Percentiles rank a stretch among this genome's conserved stretches.
Evolutionary conservation across 2,113 vertebrate species (phyloP).

Genomic region (Strix uralensis): DNA sequence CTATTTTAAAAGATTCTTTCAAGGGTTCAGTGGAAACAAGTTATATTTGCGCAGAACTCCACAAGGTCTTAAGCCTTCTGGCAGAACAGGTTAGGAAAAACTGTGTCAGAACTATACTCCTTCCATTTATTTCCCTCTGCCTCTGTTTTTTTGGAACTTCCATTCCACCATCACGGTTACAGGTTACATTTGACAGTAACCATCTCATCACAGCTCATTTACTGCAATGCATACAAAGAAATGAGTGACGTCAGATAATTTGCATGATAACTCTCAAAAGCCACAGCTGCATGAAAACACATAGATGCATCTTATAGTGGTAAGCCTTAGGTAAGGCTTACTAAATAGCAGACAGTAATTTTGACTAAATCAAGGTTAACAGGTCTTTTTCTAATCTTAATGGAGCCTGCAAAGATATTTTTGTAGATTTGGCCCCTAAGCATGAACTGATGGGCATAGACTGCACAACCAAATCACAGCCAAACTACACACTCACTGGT

Average conservation of each 20-base stretch:
- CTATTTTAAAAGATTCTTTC: conserved; percentile 25
- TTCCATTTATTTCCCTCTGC: conserved; percentile 1
- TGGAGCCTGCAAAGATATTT: background rate
- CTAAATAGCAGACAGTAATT: background rate
- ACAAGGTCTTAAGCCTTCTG: conserved; percentile 33
- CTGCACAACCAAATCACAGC: accelerated
- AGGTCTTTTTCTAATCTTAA: background rate
- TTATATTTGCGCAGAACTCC: background rate
- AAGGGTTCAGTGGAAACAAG: conserved; percentile 27
- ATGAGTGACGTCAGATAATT: background rate
- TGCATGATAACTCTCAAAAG: conserved; percentile 10
- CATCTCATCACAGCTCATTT: background rate
- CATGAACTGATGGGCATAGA: background rate
- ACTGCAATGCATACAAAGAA: background rate
- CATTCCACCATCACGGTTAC: background rate
- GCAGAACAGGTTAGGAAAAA: conserved; percentile 40
- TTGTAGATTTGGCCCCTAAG: background rate
- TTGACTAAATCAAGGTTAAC: background rate
- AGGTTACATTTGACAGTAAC: conserved; percentile 9
- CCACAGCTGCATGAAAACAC: background rate
- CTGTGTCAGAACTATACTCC: background rate
- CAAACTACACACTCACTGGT: background rate
- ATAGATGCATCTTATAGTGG: background rate
- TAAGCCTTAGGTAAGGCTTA: background rate
- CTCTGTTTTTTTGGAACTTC: background rate